phyloP scores from a whole-genome alignment of 2,797 vertebrate species.

The Kryptolebias ocellatus region DNA sequence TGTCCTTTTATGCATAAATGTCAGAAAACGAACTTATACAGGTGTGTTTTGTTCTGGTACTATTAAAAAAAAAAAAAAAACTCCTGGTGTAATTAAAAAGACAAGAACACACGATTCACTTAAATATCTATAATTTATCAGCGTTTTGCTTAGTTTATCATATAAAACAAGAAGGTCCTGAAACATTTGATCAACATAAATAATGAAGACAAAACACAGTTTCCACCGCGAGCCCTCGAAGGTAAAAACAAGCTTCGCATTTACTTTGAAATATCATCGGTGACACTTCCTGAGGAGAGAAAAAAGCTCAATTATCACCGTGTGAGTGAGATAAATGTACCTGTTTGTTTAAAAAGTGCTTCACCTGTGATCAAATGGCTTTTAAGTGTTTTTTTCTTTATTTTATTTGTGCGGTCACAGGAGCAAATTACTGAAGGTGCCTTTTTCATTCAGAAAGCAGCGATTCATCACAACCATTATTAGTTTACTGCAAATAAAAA shows the following conservation, averaged over 20 bases:
- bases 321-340: constrained; percentile 18
- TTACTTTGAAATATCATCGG: constrained; percentile 1
- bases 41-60: constrained; percentile 23
- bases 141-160: constrained; percentile 11
- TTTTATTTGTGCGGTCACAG: constrained; percentile 10
- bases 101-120: background rate
- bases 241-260: too few species aligned
- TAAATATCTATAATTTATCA: constrained; percentile 7
- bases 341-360: constrained; percentile 4
- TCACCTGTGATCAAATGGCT: background rate
- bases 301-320: constrained; percentile 19
- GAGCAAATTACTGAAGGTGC: constrained; percentile 72
- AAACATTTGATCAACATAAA: constrained; percentile 5
- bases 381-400: constrained; percentile 12
- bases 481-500: constrained; percentile 10
- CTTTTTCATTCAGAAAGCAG: constrained; percentile 64
- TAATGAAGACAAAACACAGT: background rate
- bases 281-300: background rate
- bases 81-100: background rate
- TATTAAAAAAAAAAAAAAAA: background rate
- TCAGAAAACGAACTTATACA: background rate
- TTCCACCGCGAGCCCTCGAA: too few species aligned
- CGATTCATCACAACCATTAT: constrained; percentile 32
- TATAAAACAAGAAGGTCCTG: constrained; percentile 34
- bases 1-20: background rate